Conservation (phyloP, 2,113 vertebrate species). For the Henicopernis longicauda region DNA sequence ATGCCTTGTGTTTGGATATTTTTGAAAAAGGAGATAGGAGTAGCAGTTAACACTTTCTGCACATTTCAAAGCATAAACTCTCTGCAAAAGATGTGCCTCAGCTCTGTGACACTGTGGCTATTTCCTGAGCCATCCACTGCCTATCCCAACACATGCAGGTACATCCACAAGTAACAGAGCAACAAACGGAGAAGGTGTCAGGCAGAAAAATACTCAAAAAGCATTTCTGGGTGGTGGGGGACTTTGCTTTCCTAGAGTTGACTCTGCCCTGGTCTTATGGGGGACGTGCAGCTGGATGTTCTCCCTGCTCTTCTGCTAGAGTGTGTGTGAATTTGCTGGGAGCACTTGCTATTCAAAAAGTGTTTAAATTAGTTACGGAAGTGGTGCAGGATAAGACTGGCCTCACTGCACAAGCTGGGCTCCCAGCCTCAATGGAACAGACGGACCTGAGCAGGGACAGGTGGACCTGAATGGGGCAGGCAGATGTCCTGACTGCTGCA, state of each 20-base stretch:
- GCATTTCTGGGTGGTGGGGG: not conserved
- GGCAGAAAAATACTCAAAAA: not conserved
- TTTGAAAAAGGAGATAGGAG: not conserved
- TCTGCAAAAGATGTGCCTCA: not conserved
- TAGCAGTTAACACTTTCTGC: not conserved
- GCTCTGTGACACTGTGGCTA: not conserved
- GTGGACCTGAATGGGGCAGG: not conserved
- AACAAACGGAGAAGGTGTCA: not conserved
- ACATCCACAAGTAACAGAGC: not conserved
- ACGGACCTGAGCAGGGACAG: not conserved
- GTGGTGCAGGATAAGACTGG: no score
- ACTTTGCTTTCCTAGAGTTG: not conserved
- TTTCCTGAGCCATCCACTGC: not conserved
- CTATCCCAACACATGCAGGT: not conserved
- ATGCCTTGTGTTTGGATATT: not conserved
- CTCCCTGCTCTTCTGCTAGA: not conserved
- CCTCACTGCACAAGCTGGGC: no score
- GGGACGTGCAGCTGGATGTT: not conserved
- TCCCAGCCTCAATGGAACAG: not conserved
- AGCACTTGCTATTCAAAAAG: not conserved
- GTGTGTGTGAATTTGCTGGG: not conserved
- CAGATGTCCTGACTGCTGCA: not conserved
- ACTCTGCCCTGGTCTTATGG: not conserved
- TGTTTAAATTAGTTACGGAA: not conserved
- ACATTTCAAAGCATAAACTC: not conserved